Base-by-base conservation (phyloP, 1,140 invertebrate genomes). In the Megathymus violae region DNA sequence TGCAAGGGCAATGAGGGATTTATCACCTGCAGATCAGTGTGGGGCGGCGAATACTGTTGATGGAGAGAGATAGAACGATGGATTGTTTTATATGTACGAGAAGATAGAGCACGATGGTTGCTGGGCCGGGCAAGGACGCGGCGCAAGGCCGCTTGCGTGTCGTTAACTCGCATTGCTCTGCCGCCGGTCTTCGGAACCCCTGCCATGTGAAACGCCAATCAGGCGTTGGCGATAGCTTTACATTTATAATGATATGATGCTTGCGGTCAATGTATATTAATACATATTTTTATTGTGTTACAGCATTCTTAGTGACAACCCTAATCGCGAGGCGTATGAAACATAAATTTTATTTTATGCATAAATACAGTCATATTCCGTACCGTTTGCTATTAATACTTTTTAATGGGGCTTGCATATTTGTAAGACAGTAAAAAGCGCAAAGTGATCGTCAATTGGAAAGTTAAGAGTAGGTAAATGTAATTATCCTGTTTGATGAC, bases 1-100 rank as follows among this genome's bases (percentile, higher is more conserved):
- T 75, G 78, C 71, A 67, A 76, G 80, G 76, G 82, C 85, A 79
- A 78, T 72, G 71, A 75, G 72, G 76, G 71, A 87, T 88, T 85
- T 88, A 87, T 88, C 80, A 85, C 73, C 65, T 54, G 71, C 68
- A 52, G 64, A 82, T 78, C 80, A 71, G 73, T 71, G 73, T 77
- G 70, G 75, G 76, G 81, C 71, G 76, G 76, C 69, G 71, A 69
- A 61, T 64, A 76, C 65, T 51, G 54, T 60, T 59, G 65, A 60
- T 60, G 48, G 64, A 78, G 63, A 59, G 69, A 54, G 71, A 73
- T 63, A 34, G 70, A 72, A 46, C 54, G 62, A 66, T 64, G 17
- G 48, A 46, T 71, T 61, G 43, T 36, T 13, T 56, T 46, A 36
- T 44, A 60, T 5, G 74, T 63, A 64, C 4, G 73, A 80, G 52